A percentile compares a stretch with the other conserved stretches of the same genome.
Conservation (phyloP, 2,113 vertebrate species). For the Ifrita kowaldi region DNA sequence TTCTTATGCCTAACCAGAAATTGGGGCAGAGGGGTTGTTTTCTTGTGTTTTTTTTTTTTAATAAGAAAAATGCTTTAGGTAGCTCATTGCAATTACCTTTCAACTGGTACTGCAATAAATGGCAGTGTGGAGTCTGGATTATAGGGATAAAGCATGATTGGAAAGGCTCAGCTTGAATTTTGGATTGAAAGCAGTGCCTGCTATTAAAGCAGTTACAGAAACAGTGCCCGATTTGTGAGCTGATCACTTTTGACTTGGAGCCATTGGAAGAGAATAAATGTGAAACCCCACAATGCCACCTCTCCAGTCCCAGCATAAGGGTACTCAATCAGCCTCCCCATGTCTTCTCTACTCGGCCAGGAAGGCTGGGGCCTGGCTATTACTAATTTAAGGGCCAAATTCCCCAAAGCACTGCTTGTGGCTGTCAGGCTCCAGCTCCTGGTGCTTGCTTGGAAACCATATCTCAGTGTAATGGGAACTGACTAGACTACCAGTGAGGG, state of each 20-base stretch:
- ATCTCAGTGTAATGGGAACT: not conserved
- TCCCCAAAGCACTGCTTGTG: not conserved
- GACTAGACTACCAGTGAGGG: not conserved
- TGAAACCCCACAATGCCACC: not conserved
- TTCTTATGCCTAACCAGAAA: not conserved
- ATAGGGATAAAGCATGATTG: not conserved
- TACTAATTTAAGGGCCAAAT: not conserved
- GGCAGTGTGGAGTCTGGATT: not conserved
- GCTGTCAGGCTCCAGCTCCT: not conserved
- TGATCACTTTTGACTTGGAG: not conserved
- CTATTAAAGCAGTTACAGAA: not conserved
- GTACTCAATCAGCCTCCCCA: not conserved
- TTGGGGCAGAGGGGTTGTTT: not conserved
- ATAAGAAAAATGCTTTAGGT: not conserved
- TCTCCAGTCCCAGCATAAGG: not conserved
- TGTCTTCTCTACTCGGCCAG: not conserved
- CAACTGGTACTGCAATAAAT: not conserved
- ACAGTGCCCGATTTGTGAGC: not conserved
- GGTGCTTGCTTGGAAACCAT: not conserved
- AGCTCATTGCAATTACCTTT: not conserved
- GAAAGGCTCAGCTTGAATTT: constrained; percentile 24
- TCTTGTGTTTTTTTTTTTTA: not conserved
- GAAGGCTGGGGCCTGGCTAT: not conserved
- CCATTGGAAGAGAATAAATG: not conserved
- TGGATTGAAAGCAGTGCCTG: not conserved